phyloP scores from a whole-genome alignment of 2,888 invertebrate species.

The Acanthosepion esculentum region DNA sequence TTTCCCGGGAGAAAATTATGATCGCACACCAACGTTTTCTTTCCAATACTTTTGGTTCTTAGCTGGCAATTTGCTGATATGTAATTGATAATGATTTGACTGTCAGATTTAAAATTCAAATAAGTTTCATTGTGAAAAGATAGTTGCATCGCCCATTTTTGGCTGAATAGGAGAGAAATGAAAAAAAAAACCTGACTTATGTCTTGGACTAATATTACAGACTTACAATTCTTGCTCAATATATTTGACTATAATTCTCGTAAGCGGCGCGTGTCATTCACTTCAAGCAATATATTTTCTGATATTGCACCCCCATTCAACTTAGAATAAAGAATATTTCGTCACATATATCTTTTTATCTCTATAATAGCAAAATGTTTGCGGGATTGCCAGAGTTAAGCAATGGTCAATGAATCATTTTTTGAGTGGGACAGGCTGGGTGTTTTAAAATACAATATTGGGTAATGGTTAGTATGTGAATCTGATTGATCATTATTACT shows the following conservation, averaged over 20 bases:
- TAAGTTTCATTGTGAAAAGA: neutral
- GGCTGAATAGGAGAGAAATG: neutral
- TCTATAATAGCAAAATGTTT: too few relatives aligned
- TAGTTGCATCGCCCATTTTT: neutral
- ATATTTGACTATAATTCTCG: neutral
- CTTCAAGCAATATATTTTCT: neutral
- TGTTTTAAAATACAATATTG: too few relatives aligned
- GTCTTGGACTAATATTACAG: neutral
- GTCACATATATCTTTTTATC: too few relatives aligned
- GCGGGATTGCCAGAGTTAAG: too few relatives aligned
- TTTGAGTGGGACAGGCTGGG: too few relatives aligned
- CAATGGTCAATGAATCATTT: too few relatives aligned
- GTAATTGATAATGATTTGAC: neutral
- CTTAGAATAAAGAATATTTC: neutral
- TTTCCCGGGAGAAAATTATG: neutral
- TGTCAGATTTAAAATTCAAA: conserved; percentile 33
- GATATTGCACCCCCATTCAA: neutral
- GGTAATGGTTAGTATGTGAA: too few relatives aligned
- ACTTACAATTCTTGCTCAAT: neutral
- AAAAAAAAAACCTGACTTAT: neutral
- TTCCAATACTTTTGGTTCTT: neutral
- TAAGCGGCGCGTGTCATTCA: neutral
- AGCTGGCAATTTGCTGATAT: neutral
- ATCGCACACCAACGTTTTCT: neutral
- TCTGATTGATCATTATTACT: too few relatives aligned